These are phyloP conservation scores for Pipistrellus kuhlii DNA, from an alignment of 2,797 vertebrate species.

Conservation along the genomic window DNA sequence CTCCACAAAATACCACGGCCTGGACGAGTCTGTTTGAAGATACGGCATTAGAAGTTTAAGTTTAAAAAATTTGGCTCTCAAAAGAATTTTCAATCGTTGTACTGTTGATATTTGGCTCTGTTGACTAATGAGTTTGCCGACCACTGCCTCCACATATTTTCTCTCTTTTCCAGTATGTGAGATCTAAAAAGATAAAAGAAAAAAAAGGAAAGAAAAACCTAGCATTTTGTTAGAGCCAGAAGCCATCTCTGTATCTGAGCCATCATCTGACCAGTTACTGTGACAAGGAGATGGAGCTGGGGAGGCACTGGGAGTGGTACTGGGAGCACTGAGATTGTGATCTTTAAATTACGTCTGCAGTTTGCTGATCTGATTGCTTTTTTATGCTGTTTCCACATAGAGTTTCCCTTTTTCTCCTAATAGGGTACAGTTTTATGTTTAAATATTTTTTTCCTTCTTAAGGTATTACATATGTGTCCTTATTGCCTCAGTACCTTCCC, in stretches of 20 bases:
- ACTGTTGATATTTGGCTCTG: too few relatives aligned
- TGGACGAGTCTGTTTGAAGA: too few relatives aligned
- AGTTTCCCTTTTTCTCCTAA: constrained; percentile 88
- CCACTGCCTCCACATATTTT: constrained; percentile 86
- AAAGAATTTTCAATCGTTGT: too few relatives aligned
- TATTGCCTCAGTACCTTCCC: too few relatives aligned
- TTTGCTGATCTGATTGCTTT: constrained; percentile 94
- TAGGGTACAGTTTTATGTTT: too few relatives aligned
- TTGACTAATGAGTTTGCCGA: too few relatives aligned
- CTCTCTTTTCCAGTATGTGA: constrained; percentile 98
- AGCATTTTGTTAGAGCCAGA: constrained; percentile 94
- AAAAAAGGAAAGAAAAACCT: constrained; percentile 88
- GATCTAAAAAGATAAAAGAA: constrained; percentile 97
- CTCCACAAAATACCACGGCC: too few relatives aligned
- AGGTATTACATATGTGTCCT: too few relatives aligned
- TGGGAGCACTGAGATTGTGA: constrained; percentile 97
- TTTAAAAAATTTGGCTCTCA: too few relatives aligned
- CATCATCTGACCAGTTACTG: constrained; percentile 97
- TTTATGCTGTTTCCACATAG: constrained; percentile 92
- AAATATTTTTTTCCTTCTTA: too few relatives aligned
- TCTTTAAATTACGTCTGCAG: constrained; percentile 96
- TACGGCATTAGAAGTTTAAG: too few relatives aligned
- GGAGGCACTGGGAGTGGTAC: constrained; percentile 97
- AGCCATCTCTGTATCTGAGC: constrained; percentile 94
- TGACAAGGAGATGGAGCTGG: constrained; percentile 97